phyloP scores from a whole-genome alignment of 2,113 vertebrate genomes.

The Misgurnus mizolepis region DNA sequence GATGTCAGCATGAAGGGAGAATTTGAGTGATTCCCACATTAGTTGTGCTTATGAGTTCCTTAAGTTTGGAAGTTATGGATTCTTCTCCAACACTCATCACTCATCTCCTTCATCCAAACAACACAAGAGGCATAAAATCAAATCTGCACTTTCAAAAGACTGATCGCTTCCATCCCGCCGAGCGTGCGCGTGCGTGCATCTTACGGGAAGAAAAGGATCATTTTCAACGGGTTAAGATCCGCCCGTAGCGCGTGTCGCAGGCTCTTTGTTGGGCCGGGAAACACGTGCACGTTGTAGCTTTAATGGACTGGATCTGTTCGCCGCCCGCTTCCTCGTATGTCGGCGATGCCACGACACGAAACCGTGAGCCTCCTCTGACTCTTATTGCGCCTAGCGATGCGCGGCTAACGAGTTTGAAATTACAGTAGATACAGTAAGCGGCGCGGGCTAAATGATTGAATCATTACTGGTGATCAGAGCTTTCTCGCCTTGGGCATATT shows the following conservation, averaged over 20 bases:
- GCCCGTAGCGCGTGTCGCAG: conserved; percentile 58
- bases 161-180: conserved; percentile 48
- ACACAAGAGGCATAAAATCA: conserved; percentile 52
- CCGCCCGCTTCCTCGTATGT: conserved; percentile 29
- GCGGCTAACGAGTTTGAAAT: conserved; percentile 57
- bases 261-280: conserved; percentile 57
- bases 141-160: conserved; percentile 52
- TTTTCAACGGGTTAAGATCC: conserved; percentile 49
- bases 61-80: conserved; percentile 57
- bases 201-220: conserved; percentile 42
- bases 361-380: conserved; percentile 21
- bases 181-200: conserved; percentile 19
- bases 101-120: conserved; percentile 54
- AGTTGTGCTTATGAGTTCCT: conserved; percentile 57
- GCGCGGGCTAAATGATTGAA: conserved; percentile 67
- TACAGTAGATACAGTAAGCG: conserved; percentile 63
- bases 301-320: conserved; percentile 40
- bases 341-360: conserved; percentile 39
- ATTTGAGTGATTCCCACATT: conserved; percentile 56
- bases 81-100: conserved; percentile 52
- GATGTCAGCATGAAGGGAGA: conserved; percentile 47
- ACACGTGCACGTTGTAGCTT: neutral
- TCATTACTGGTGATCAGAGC: conserved; percentile 78
- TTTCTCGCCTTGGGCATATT: conserved; percentile 78
- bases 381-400: neutral